Evolutionary conservation across 2,888 invertebrate genomes (phyloP), one percentile per base, ranked within the genome.

Genomic region (Beris morrisii): DNA sequence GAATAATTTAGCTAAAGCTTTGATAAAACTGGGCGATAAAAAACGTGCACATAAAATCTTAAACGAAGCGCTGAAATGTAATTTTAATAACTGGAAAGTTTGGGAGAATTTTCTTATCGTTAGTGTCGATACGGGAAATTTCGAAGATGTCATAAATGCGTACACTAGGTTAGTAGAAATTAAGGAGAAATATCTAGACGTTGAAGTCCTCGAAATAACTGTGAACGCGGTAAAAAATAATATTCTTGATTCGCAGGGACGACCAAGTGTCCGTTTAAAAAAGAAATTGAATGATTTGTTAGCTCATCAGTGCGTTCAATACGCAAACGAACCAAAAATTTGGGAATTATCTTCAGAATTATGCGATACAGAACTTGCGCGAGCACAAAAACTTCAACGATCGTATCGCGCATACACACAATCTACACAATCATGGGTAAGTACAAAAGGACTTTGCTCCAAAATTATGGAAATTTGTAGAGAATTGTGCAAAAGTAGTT

Each of bases 1-100:
- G 99, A 98, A 96, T 80, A 99, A 99, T 79, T 83, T 99, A 67
- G 95, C 96, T 12, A 95, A 97, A 76, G 93, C 94, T 4, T 94
- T 97, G 73, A 89, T 96, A 7, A 90, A 92, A 75, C 83, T 92
- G 64, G 91, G 92, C 0, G 91, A 97, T 76, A 95, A 94, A 81
- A 83, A 85, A 67, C 85, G 92, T 66, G 97, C 97, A 0, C 91
- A 93, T 82, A 85, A 88, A 64, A 89, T 93, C 4, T 82, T 97
- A 0, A 87, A 91, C 74, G 97, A 98, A 80, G 92, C 98, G 0
- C 80, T 97, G 1, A 90, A 92, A 77, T 96, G 91, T 79, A 95
- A 94, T 81, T 96, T 89, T 77, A 93, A 95, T 74, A 93, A 94
- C 78, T 97, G 97, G 95, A 81, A 86, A 82, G 82, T 90, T 0